Percentiles rank a stretch among this genome's conserved stretches.
Conservation (phyloP, 2,888 invertebrate genomes). For the Machimus rusticus region DNA sequence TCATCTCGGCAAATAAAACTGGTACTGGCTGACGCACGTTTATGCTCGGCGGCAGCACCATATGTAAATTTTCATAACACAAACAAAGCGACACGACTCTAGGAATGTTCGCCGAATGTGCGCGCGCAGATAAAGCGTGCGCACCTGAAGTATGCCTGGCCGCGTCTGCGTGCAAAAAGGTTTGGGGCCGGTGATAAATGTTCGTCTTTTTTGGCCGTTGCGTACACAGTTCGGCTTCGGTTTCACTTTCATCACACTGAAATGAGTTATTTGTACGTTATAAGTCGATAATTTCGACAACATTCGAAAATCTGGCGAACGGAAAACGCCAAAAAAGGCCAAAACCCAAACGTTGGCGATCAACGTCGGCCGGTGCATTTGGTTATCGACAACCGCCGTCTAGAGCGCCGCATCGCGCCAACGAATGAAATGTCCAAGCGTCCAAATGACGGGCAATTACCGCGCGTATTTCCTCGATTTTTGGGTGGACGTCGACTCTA, state of each 20-base stretch:
- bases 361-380: not conserved
- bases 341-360: not conserved
- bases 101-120: not conserved
- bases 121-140: not conserved
- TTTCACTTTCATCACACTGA: not conserved
- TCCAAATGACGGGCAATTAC: not conserved
- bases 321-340: not conserved
- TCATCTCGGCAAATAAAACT: not conserved
- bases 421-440: not conserved
- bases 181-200: not conserved
- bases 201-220: not conserved
- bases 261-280: not conserved
- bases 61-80: not conserved
- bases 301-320: not conserved
- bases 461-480: not conserved
- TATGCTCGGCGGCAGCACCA: not conserved
- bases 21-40: not conserved
- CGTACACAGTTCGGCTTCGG: not conserved
- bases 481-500: not conserved
- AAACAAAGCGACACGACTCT: not conserved
- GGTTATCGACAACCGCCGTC: not conserved
- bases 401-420: not conserved
- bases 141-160: not conserved
- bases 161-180: not conserved
- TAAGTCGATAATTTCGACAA: not conserved